Evolutionary conservation across 2,797 vertebrate genomes (phyloP).

Genomic region (Spea hammondii): DNA sequence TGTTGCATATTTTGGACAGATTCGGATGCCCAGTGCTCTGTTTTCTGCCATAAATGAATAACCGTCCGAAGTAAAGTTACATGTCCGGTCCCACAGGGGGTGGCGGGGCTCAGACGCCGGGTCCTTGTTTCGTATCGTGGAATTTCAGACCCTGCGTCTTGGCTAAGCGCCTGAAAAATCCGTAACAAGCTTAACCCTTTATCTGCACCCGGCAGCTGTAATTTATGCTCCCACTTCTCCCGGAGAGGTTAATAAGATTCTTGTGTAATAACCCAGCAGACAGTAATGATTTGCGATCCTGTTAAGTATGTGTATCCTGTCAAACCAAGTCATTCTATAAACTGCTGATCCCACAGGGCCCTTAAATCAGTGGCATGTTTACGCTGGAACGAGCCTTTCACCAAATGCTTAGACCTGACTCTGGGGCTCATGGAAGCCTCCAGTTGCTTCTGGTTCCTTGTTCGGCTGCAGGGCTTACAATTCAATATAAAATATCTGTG

Average conservation of each 20-base stretch:
- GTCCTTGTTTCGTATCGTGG: neutral
- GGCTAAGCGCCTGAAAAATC: neutral
- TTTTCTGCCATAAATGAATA: neutral
- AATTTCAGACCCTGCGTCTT: neutral
- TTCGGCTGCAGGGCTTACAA: too few species aligned
- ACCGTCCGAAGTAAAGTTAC: too few species aligned
- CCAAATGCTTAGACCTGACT: neutral
- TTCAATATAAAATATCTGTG: too few species aligned
- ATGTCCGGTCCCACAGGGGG: too few species aligned
- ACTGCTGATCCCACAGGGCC: constrained; percentile 4
- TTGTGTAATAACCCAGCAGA: neutral
- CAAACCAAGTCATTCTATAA: constrained; percentile 12
- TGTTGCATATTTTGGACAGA: constrained; percentile 1
- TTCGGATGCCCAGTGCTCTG: neutral
- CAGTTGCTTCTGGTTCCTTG: too few species aligned
- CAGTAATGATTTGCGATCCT: constrained; percentile 13
- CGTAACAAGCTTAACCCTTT: neutral
- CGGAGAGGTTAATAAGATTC: constrained; percentile 8
- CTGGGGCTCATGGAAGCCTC: too few species aligned
- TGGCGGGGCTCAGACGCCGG: too few species aligned
- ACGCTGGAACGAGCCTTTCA: neutral
- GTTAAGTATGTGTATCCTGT: constrained; percentile 14
- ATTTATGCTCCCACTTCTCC: neutral
- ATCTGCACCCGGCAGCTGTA: neutral
- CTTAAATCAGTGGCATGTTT: constrained; percentile 9